Base-by-base conservation (phyloP, 1,140 invertebrate species). In the Stenopsyche tienmushanensis region DNA sequence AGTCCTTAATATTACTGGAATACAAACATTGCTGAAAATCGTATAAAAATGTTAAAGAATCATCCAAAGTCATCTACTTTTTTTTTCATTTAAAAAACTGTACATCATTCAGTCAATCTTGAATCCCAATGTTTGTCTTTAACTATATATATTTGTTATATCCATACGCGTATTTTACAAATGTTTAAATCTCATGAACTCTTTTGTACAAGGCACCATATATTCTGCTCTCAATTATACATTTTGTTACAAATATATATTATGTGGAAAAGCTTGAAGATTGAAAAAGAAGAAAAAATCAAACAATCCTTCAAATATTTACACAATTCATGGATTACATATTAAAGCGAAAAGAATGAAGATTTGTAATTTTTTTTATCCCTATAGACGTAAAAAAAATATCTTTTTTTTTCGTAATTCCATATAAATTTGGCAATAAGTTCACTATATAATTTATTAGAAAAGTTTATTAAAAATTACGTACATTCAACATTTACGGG, bases 201-300 rank as follows among this genome's bases (percentile, higher is more conserved):
- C 34, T 47, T 65, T 68, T 68, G 44, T 68, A 68, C 66, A 68
- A 68, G 66, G 66, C 66, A 68, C 66, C 66, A 68, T 68, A 68
- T 68, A 68, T 68, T 68, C 66, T 68, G 66, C 66, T 68, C 66
- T 60, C 66, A 62, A 64, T 58, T 42, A 34, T 34, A 34, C 29
- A 34, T 34, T 34, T 7, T 34, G 13, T 34, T 34, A 34, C 5
- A 7, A 34, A 34, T 34, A 34, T 34, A 34, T 34, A 34, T 34
- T 5, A 7, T 34, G 29, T 7, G 13, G 29, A 34, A 34, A 34
- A 34, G 29, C 29, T 5, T 34, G 13, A 7, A 34, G 13, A 34
- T 34, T 39, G 7, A 39, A 39, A 7, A 39, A 39, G 34, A 39
- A 39, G 34, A 39, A n/a, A 39, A 39, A n/a, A n/a, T n/a, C n/a